Conservation (phyloP, 23 tunicate genomes). For the Styela clava region DNA sequence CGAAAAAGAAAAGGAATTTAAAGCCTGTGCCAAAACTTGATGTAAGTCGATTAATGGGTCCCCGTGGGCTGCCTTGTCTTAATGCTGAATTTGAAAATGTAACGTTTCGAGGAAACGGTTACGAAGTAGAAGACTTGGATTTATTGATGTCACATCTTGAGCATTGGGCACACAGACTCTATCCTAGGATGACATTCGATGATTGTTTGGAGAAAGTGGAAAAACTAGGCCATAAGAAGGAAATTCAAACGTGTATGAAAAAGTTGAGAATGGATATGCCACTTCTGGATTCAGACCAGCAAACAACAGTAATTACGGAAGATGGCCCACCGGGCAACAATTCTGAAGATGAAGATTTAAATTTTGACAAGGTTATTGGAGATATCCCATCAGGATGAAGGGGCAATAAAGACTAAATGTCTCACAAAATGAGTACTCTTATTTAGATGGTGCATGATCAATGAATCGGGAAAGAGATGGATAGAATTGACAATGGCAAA, state of each 20-base stretch:
- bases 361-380: no score
- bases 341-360: constrained; percentile 13
- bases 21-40: constrained; percentile 89
- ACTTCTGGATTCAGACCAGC: constrained; percentile 41
- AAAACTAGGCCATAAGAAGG: constrained; percentile 75
- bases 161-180: constrained; percentile 93
- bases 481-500: no score
- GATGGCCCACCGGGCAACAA: constrained; percentile 27
- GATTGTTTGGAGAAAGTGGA: constrained; percentile 90
- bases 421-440: no score
- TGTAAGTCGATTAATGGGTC: constrained; percentile 38
- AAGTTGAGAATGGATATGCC: constrained; percentile 75
- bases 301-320: constrained; percentile 69
- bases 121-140: constrained; percentile 76
- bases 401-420: no score
- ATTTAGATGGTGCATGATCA: no score
- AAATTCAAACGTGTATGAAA: constrained; percentile 75
- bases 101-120: constrained; percentile 70
- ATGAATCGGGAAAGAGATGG: no score
- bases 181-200: constrained; percentile 75
- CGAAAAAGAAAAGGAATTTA: constrained; percentile 50
- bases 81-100: constrained; percentile 46
- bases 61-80: constrained; percentile 72
- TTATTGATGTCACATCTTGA: constrained; percentile 59
- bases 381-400: no score